Evolutionary conservation across 2,888 invertebrate species (phyloP), one percentile per base, ranked within the genome.

Genomic region (Plusia festucae): DNA sequence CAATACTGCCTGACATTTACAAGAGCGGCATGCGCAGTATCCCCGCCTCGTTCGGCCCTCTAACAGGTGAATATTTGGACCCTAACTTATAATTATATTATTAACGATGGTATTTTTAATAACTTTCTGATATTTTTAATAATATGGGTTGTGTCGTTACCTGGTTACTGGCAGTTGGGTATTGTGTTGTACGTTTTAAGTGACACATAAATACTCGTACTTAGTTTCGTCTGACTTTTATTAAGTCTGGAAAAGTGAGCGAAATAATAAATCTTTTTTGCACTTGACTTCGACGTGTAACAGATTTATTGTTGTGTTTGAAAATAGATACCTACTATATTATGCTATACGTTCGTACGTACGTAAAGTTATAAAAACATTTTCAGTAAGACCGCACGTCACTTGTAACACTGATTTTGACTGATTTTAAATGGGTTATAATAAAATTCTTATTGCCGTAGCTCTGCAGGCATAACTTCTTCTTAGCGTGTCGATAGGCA

Each of bases 1-100:
- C 70, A 70, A 60, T 64, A 86, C 86, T 86, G 76, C 68, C 22
- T 55, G 68, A 72, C 68, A 72, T 69, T 75, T 54, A 22, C 68
- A 51, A 72, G 63, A 53, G 60, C 66, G 54, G 20, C 32, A 34
- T 54, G 54, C 54, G 54, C 54, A 54, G 34, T 20, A 32, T 5
- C 49, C 16, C 30, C 13, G 58, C 2, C 40, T 68, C 59, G 30
- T 30, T 59, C 69, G 64, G 16, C 56, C 49, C 32, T 60, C 11
- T 15, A 11, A 32, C 32, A 20, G 18, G n/a, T 30, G 32, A 74
- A n/a, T 63, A 77, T 55, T 59, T 49, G 46, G 46, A 49, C 46
- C 46, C 20, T 49, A 20, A 49, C 11, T 49, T 49, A 49, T 49
- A 49, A 49, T 49, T 49, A 13, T 49, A 49, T 49, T 49, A n/a